phyloP scores from a whole-genome alignment of 2,888 invertebrate species.

The Pinctada fucata region DNA sequence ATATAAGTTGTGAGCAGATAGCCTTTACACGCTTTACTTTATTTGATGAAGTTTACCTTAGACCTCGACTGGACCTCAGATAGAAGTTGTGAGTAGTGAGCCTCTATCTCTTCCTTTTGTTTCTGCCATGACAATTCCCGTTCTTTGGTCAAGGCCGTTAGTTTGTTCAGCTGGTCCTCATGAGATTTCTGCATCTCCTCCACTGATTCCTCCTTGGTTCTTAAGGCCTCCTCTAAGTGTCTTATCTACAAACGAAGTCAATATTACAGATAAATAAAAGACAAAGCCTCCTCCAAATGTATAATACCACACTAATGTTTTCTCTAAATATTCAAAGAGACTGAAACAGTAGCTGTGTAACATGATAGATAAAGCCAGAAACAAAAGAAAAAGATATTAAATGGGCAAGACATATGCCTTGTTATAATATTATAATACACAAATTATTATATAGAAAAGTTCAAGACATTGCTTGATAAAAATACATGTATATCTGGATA shows the following conservation, averaged over 20 bases:
- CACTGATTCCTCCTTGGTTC: conserved; percentile 59
- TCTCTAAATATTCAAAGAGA: too few relatives aligned
- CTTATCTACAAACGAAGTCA: conserved; percentile 51
- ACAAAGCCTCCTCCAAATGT: not conserved
- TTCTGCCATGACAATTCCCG: conserved; percentile 69
- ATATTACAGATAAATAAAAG: conserved; percentile 8
- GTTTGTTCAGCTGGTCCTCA: conserved; percentile 69
- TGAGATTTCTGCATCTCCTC: conserved; percentile 65
- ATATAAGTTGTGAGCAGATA: not conserved
- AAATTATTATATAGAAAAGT: too few relatives aligned
- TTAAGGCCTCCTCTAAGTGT: conserved; percentile 58
- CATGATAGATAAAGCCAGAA: too few relatives aligned
- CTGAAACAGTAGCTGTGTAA: too few relatives aligned
- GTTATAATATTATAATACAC: too few relatives aligned
- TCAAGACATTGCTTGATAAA: too few relatives aligned
- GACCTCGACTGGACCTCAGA: conserved; percentile 69
- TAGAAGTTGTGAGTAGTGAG: conserved; percentile 70
- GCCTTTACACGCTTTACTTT: not conserved
- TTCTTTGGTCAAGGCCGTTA: conserved; percentile 67
- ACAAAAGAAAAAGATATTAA: too few relatives aligned
- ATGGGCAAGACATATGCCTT: too few relatives aligned
- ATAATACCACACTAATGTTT: too few relatives aligned
- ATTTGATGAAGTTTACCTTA: conserved; percentile 56
- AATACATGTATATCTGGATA: too few relatives aligned
- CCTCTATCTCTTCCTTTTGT: conserved; percentile 73